Evolutionary conservation across 2,888 invertebrate genomes (phyloP), one percentile per base, ranked within the genome.

Genomic region (Ernsta delagoae): DNA sequence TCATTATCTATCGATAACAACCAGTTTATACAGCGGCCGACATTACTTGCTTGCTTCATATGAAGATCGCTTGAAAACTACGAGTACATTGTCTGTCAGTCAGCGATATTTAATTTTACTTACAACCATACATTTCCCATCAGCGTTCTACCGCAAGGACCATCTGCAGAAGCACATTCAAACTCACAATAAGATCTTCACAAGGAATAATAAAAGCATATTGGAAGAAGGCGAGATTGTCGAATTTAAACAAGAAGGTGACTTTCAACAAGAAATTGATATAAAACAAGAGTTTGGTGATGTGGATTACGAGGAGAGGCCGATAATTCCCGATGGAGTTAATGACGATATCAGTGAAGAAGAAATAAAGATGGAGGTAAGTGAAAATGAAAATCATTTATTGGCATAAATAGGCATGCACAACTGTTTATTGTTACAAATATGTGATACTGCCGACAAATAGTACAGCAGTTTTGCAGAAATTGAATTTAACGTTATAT

Each of bases 121-220:
- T 9, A 53, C 24, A 0, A 36, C 12, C 16, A 34, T 24, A n/a
- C 36, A 31, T 62, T 5, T 76, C 81, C 39, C 39, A 39, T 8
- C 83, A 93, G 96, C 95, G 0, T 96, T 96, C 81, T 96, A 96
- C 82, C 94, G 97, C 43, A 97, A 97, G 80, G 97, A 97, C 82
- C 97, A 97, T 80, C 88, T 97, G 39, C 93, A 96, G 78, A 97
- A 97, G 81, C 97, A 97, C 80, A 94, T 96, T 1, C 94, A 96
- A 74, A 96, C 96, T 0, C 97, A 97, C 83, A 93, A 95, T 71
- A 95, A 96, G 6, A 72, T 83, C 63, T 83, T 87, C 53, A 48
- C 83, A 66, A 86, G 85, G 57, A 53, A 53, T 24, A 53, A 4
- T 3, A 53, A 53, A 9, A 81, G 81, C 70, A 70, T 78, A 0